Evolutionary conservation across 2,888 invertebrate species (phyloP), one percentile per base, ranked within the genome.

Genomic region (Mesoligia furuncula): DNA sequence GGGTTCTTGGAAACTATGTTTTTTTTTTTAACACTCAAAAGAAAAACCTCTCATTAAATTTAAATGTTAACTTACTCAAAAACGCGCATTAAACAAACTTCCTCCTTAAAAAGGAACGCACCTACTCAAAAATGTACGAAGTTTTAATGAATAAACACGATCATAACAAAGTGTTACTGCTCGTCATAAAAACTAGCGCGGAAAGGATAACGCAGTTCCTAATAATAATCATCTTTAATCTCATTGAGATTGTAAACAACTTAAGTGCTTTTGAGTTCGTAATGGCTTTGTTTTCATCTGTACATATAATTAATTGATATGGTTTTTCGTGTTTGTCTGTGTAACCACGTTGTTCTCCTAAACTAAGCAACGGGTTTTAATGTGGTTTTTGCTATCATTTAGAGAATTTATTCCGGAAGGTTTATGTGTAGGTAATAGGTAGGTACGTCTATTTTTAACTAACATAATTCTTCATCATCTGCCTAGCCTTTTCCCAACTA

Each of bases 211-310:
- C 13, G 57, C 45, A 76, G 81, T 66, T 54, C 72, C 1, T 72
- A 45, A 39, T 78, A 81, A 73, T 48, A 24, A 75, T 70, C 15
- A 45, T 57, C 51, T 75, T 48, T 31, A 57, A 80, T 75, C 42
- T 71, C 24, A 76, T 70, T 51, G 4, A 61, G 51, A 66, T 65
- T 51, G 81, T 75, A 66, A 75, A 80, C 69, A 80, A 57, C 20
- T 6, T 67, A 39, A 80, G 69, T 59, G 81, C 59, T 81, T 67
- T 42, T 4, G 24, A 42, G 13, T 27, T 67, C 2, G 31, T 27
- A 51, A 42, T 54, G 24, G 27, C 36, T 72, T 67, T 15, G 6
- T 36, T 66, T 62, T n/a, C 27, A 17, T 31, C 27, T 27, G 15
- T 59, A 57, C 24, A 2, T 54, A 57, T 6, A n/a, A n/a, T 57